These are phyloP conservation scores for Plebejus melissa DNA, from an alignment of 2,888 invertebrate species.

Conservation along the genomic window DNA sequence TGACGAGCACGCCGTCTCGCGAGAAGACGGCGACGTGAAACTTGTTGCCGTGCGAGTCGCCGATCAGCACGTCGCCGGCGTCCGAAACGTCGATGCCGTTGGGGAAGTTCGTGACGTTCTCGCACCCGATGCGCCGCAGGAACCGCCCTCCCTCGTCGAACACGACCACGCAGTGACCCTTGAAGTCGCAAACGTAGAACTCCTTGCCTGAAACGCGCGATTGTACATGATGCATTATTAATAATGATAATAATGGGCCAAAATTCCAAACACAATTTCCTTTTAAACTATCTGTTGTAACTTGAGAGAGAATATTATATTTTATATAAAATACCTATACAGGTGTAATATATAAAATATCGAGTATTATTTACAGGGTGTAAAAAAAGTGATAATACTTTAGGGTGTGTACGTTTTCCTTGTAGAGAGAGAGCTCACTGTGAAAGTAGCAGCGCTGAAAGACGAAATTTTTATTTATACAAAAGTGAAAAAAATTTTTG, in stretches of 20 bases:
- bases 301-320: too few relatives aligned
- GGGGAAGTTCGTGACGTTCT: constrained; percentile 97
- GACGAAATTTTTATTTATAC: too few relatives aligned
- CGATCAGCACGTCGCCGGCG: constrained; percentile 96
- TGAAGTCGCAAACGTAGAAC: constrained; percentile 98
- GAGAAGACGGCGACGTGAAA: constrained; percentile 98
- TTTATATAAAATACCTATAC: too few relatives aligned
- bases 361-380: too few relatives aligned
- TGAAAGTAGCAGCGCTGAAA: too few relatives aligned
- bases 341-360: too few relatives aligned
- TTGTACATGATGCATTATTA: not conserved
- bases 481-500: too few relatives aligned
- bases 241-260: not conserved
- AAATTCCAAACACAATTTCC: too few relatives aligned
- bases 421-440: too few relatives aligned
- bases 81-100: constrained; percentile 99
- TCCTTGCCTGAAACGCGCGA: constrained; percentile 83
- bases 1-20: constrained; percentile 90
- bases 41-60: constrained; percentile 98
- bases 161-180: constrained; percentile 98
- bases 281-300: too few relatives aligned
- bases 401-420: too few relatives aligned
- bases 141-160: constrained; percentile 96
- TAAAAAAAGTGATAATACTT: too few relatives aligned
- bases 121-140: constrained; percentile 95